Evolutionary conservation across 1,140 invertebrate genomes (phyloP).

Genomic region (Drosophila setifemur): DNA sequence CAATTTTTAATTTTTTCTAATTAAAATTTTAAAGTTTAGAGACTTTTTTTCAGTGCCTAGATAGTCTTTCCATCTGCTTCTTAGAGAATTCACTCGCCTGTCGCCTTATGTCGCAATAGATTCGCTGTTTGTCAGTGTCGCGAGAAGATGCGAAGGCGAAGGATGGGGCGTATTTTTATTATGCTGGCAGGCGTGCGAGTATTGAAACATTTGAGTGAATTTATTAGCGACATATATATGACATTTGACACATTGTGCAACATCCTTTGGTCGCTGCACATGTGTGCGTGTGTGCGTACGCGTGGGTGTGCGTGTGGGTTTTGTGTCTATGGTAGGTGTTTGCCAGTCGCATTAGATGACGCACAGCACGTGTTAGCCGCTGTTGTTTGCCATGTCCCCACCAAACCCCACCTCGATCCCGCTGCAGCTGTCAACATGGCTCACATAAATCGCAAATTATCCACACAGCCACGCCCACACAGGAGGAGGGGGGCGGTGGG

Average conservation of each 20-base stretch:
- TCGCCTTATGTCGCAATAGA: conserved; percentile 40
- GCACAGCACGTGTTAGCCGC: conserved; percentile 67
- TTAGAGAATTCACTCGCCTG: conserved; percentile 11
- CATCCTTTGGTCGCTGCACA: conserved; percentile 57
- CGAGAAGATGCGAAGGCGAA: neutral
- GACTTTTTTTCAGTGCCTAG: conserved; percentile 2
- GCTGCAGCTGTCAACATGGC: conserved; percentile 51
- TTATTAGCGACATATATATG: conserved; percentile 79
- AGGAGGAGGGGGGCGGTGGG: neutral
- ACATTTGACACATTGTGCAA: conserved; percentile 78
- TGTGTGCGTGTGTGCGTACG: neutral
- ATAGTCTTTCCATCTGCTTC: neutral
- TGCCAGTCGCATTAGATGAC: conserved; percentile 64
- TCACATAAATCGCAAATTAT: conserved; percentile 80
- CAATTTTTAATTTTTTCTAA: too few relatives aligned
- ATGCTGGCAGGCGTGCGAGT: conserved; percentile 59
- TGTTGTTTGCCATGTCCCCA: conserved; percentile 30
- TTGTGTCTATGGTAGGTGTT: conserved; percentile 38
- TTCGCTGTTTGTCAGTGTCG: conserved; percentile 44
- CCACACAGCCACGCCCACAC: conserved; percentile 64
- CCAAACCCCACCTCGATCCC: neutral
- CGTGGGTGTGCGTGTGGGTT: conserved; percentile 5
- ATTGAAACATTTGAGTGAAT: conserved; percentile 80
- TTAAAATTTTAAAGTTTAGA: neutral
- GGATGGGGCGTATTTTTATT: conserved; percentile 56